Conservation (phyloP, 2,888 invertebrate genomes). For the Pristionchus arcanus region DNA sequence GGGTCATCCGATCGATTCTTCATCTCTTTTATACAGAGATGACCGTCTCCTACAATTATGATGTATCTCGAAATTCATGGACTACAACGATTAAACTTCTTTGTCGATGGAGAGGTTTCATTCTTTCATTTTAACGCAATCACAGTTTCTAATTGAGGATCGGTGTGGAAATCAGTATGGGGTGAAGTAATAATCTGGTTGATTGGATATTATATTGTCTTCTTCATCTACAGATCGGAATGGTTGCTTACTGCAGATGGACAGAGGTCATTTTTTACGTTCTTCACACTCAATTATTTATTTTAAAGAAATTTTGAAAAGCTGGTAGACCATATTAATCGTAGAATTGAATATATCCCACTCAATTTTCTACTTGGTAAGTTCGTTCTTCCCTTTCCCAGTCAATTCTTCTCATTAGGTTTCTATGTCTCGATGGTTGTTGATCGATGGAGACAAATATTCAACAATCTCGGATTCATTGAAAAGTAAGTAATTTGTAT, state of each 20-base stretch:
- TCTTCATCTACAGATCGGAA: constrained; percentile 64
- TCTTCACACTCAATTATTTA: background rate
- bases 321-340: constrained; percentile 6
- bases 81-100: constrained; percentile 66
- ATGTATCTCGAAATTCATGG: constrained; percentile 70
- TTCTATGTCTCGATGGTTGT: constrained; percentile 56
- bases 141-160: constrained; percentile 59
- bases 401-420: background rate
- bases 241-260: constrained; percentile 22
- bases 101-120: constrained; percentile 70
- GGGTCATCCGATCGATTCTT: constrained; percentile 7
- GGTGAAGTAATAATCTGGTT: constrained; percentile 69
- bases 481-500: constrained; percentile 43
- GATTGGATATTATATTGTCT: constrained; percentile 62
- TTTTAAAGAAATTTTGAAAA: constrained; percentile 45
- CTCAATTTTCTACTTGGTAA: constrained; percentile 53
- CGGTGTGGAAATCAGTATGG: constrained; percentile 72
- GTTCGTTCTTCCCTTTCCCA: background rate
- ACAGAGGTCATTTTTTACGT: background rate
- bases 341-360: constrained; percentile 52
- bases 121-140: background rate
- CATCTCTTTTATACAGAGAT: constrained; percentile 56
- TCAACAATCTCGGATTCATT: constrained; percentile 53
- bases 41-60: constrained; percentile 76
- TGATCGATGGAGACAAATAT: constrained; percentile 55